A percentile compares a stretch with the other conserved stretches of the same genome.
phyloP scores from a whole-genome alignment of 2,797 vertebrate species.

The Sebastes alutus region DNA sequence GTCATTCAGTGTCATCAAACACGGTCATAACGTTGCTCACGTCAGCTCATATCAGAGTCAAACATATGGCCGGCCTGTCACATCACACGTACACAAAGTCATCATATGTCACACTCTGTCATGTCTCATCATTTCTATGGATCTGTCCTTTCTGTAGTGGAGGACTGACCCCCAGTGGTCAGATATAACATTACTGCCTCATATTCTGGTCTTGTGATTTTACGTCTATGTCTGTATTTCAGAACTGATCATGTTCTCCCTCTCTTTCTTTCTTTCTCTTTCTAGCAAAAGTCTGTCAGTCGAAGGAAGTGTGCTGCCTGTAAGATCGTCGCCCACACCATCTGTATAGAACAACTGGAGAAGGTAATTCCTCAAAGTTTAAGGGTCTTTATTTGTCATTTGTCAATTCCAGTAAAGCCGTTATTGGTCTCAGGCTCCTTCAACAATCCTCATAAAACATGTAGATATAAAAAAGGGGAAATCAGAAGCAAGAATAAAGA shows the following conservation, averaged over 20 bases:
- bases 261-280: not conserved
- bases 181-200: not conserved
- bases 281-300: slow-evolving; percentile 91
- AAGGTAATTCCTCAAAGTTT: slow-evolving; percentile 82
- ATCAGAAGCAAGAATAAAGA: not conserved
- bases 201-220: not conserved
- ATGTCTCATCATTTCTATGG: not conserved
- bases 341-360: slow-evolving; percentile 93
- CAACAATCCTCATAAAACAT: too few relatives aligned
- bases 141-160: fast-evolving
- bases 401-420: too few relatives aligned
- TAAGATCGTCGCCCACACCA: slow-evolving; percentile 93
- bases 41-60: slow-evolving; percentile 7
- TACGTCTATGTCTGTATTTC: not conserved
- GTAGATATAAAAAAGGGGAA: too few relatives aligned
- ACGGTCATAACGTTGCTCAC: not conserved
- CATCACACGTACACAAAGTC: not conserved
- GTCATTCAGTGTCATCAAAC: too few relatives aligned
- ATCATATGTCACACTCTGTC: not conserved
- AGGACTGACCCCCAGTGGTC: slow-evolving; percentile 34
- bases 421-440: too few relatives aligned
- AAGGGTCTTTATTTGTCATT: not conserved
- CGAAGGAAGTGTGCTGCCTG: slow-evolving; percentile 95
- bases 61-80: not conserved
- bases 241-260: not conserved